Base-by-base conservation (phyloP, 2,888 invertebrate genomes). In the Dioctria rufipes region DNA sequence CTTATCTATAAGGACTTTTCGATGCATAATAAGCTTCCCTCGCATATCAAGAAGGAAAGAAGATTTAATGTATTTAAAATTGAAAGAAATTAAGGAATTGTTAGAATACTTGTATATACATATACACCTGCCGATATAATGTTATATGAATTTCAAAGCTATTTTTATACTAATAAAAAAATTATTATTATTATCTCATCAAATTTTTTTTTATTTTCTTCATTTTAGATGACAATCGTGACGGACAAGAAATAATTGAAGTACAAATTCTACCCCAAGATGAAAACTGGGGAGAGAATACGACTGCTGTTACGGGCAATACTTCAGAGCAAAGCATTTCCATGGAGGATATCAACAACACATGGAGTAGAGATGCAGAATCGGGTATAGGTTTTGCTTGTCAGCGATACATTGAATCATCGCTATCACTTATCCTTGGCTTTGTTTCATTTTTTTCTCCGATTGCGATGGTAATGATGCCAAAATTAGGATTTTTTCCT, bases 231-330 rank as follows among this genome's bases (percentile, higher is more conserved):
- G 95, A 94, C 84, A 91, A 91, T 2, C 89, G 93, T 79, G 94
- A 95, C 83, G 95, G 95, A 0, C 96, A 96, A 87, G 97, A 97
- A 89, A 95, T 97, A 9, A 97, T 98, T 71, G 98, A 98, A 90
- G 98, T 98, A 54, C 98, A 98, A 90, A 98, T 98, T 84, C 90
- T 98, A 81, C 97, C 97, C 0, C 95, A 98, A 90, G 98, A 98
- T 90, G 98, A 98, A 86, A 98, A 98, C 88, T 98, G 98, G 98
- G 98, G 97, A n/a, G 98, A 98, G 89, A 98, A 97, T 86, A 98
- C 98, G 0, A 98, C 98, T 0, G 98, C 98, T 0, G 94, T 98
- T 49, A 98, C 98, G 0, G 98, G 98, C 8, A 98, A 98, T 86
- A 98, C 98, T 2, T 98, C 97, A 0, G 98, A 98, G 87, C 96